Evolutionary conservation across 2,113 vertebrate species (phyloP).

Genomic region (Lucifuga dentata): DNA sequence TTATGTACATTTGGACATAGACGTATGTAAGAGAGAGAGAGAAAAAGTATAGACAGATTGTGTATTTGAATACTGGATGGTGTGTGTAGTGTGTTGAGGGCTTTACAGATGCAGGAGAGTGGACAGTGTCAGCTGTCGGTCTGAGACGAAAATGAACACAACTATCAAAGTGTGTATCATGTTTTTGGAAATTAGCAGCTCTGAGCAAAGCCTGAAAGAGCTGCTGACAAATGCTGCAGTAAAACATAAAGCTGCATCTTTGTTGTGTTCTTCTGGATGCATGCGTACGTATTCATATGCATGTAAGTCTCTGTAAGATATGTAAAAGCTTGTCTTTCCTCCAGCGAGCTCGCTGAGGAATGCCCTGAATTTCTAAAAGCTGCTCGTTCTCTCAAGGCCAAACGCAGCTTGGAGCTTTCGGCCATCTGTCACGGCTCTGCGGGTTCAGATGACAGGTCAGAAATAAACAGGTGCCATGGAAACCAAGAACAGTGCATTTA

Average conservation of each 20-base stretch:
- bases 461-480: slow-evolving; percentile 53
- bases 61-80: too few species aligned
- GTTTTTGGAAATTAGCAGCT: not conserved
- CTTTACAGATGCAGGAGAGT: too few species aligned
- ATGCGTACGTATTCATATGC: not conserved
- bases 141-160: not conserved
- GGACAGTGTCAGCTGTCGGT: slow-evolving; percentile 4
- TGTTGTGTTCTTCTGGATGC: not conserved
- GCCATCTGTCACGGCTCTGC: slow-evolving; percentile 64
- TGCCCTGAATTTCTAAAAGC: slow-evolving; percentile 44
- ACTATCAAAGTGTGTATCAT: slow-evolving; percentile 1
- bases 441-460: slow-evolving; percentile 56
- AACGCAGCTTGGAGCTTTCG: slow-evolving; percentile 23
- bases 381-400: slow-evolving; percentile 3
- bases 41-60: too few species aligned
- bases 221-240: not conserved
- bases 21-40: too few species aligned
- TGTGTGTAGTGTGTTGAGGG: too few species aligned
- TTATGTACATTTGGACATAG: too few species aligned
- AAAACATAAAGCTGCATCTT: too few species aligned
- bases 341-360: slow-evolving; percentile 24
- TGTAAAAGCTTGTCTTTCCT: not conserved
- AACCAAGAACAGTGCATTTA: slow-evolving; percentile 26
- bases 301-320: slow-evolving; percentile 3
- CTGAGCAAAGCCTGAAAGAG: not conserved